A percentile compares a stretch with the other conserved stretches of the same genome.
phyloP scores from a whole-genome alignment of 2,113 vertebrate species.

The Antechinus stuartii region DNA sequence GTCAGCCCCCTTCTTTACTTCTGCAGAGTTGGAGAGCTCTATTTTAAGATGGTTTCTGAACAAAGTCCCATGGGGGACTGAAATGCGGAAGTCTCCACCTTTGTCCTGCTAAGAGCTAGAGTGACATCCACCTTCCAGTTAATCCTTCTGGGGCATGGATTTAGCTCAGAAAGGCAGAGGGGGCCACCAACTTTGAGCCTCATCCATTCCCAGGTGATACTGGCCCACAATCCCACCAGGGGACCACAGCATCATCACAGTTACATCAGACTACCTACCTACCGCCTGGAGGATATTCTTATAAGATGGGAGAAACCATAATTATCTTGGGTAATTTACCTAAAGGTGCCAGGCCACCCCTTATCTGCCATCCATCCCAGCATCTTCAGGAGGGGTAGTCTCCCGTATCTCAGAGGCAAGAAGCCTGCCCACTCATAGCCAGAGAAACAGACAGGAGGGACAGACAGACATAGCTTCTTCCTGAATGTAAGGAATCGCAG shows the following conservation, averaged over 20 bases:
- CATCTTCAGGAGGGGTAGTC: neutral
- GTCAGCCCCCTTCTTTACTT: constrained; percentile 44
- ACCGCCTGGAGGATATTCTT: constrained; percentile 50
- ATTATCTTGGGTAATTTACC: neutral
- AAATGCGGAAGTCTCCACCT: constrained; percentile 64
- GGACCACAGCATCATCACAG: neutral
- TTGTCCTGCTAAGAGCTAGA: too few relatives aligned
- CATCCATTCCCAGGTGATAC: neutral
- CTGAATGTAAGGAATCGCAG: neutral
- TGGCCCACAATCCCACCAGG: neutral
- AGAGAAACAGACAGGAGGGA: neutral
- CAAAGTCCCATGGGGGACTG: neutral
- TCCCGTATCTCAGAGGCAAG: neutral
- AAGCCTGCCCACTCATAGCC: neutral
- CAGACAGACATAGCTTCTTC: neutral
- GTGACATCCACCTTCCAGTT: neutral
- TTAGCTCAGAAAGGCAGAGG: too few relatives aligned
- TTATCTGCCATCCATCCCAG: neutral
- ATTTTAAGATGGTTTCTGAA: constrained; percentile 63
- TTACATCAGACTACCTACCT: neutral
- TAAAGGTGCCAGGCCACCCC: neutral
- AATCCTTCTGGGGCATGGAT: neutral
- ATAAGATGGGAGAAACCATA: constrained; percentile 35
- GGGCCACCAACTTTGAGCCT: neutral
- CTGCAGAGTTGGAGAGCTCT: constrained; percentile 57